Evolutionary conservation across 2,888 invertebrate species (phyloP), one percentile per base, ranked within the genome.

Genomic region (Ichneumoninae sp.): DNA sequence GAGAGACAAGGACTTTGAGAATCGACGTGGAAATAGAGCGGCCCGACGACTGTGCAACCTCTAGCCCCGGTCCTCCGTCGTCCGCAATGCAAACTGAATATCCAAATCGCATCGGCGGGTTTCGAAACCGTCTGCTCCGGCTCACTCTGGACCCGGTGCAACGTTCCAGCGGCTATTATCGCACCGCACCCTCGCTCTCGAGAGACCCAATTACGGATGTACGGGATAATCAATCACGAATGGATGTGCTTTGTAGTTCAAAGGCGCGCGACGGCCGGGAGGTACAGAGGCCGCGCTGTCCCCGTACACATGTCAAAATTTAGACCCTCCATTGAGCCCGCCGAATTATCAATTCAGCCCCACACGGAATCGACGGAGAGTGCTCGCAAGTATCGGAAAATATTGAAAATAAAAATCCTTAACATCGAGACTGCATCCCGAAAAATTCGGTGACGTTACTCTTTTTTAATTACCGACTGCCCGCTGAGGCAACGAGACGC

Each of bases 231-330:
- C 80, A 81, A 75, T 81, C 74, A 70, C 75, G 80, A 70, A 81
- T 81, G 50, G 62, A 81, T 70, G 69, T 75, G 70, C 80, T 81
- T 75, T 70, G 75, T 62, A 75, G 69, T 75, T 81, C 75, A 81
- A 81, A 75, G 80, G 74, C 69, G 52, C 65, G 26, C 52, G 22
- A 52, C 26, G n/a, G 44, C 10, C 50, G 54, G 33, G 40, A 44
- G 65, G n/a, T 13, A 57, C 68, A 33, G 30, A 60, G 47, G 60
- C 16, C 16, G 19, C 7, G 40, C 62, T 26, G 52, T 47, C 30
- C 33, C 22, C 22, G 30, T 50, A 50, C 50, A 13, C 30, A n/a
- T 10, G 62, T 33, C 62, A 47, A 75, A 65, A 50, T 62, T 65
- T 40, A 62, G 60, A 57, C 26, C 54, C 19, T 54, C 19, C 54